These are phyloP conservation scores for Zoanthus gigantus DNA, from an alignment of 92 coral and sea anemone genomes.

Conservation along the genomic window DNA sequence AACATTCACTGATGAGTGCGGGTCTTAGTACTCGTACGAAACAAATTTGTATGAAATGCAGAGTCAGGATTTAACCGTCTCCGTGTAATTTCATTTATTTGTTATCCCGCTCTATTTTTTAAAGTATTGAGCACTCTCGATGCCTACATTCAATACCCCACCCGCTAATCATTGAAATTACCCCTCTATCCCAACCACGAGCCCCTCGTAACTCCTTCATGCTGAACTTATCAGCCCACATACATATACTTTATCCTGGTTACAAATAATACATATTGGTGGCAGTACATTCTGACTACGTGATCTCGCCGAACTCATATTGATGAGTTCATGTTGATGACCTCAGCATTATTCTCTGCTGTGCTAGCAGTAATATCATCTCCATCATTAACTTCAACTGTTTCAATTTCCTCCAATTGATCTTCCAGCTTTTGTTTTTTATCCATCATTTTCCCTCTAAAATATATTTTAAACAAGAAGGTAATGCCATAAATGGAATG, in stretches of 20 bases:
- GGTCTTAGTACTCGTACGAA: no score
- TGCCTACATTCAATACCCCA: no score
- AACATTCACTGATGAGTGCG: no score
- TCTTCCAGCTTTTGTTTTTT: constrained; percentile 34
- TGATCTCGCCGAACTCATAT: constrained; percentile 28
- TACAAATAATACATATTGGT: constrained; percentile 34
- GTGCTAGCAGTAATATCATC: background rate
- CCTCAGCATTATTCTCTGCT: constrained; percentile 34
- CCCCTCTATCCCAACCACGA: no score
- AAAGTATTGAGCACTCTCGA: no score
- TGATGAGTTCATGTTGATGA: constrained; percentile 6
- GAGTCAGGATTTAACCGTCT: no score
- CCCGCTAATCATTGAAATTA: no score
- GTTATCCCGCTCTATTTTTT: no score
- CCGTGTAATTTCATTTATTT: no score
- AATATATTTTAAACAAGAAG: background rate
- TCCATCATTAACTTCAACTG: constrained; percentile 7
- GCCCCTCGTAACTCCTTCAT: background rate
- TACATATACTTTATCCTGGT: constrained; percentile 58
- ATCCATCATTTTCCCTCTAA: constrained; percentile 35
- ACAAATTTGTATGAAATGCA: no score
- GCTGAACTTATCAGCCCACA: constrained; percentile 52
- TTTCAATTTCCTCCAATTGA: constrained; percentile 43
- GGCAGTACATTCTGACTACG: constrained; percentile 36
- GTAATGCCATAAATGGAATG: no score